phyloP scores from a whole-genome alignment of 2,113 vertebrate genomes.

The Salvelinus sp. region DNA sequence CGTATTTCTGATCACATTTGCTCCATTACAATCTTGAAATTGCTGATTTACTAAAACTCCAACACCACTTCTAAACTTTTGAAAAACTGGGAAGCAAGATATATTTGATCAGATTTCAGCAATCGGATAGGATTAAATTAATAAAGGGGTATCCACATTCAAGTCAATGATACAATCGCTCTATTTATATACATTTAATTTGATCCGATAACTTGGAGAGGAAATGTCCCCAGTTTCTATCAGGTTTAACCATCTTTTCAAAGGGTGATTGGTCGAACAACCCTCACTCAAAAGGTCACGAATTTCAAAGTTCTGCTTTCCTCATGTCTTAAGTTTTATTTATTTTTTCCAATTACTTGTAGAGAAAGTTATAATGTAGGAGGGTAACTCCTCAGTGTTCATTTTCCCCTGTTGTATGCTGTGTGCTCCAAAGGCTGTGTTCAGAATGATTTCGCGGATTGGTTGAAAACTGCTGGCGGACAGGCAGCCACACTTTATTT shows the following conservation, averaged over 20 bases:
- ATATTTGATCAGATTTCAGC: no score
- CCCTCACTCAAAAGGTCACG: constrained; percentile 41
- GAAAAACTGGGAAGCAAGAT: no score
- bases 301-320: constrained; percentile 23
- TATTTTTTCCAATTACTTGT: not conserved
- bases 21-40: no score
- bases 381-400: constrained; percentile 19
- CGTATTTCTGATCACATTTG: no score
- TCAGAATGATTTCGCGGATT: not conserved
- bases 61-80: no score
- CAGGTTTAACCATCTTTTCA: not conserved
- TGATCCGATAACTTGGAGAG: no score
- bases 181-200: no score
- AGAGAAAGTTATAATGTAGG: not conserved
- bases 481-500: no score
- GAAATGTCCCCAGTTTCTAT: fast-evolving
- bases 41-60: no score
- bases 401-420: not conserved
- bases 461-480: not conserved
- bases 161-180: no score
- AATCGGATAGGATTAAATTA: no score
- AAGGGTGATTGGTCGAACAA: not conserved
- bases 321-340: constrained; percentile 18
- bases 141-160: no score
- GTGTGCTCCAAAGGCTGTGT: constrained; percentile 10